Evolutionary conservation across 2,113 vertebrate genomes (phyloP).

Genomic region (Collichthys lucidus): DNA sequence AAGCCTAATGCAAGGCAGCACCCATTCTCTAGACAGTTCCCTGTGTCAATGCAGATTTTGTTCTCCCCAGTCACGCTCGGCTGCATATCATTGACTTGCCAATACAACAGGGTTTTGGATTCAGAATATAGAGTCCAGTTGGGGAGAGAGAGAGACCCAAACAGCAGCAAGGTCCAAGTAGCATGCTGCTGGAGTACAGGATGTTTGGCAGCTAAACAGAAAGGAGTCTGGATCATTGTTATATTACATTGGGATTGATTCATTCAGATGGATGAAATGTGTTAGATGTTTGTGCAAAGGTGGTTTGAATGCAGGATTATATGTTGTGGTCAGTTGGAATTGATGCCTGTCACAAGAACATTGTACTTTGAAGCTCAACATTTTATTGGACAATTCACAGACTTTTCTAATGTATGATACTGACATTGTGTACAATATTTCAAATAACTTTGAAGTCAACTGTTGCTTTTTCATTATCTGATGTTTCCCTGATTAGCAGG

Average conservation of each 20-base stretch:
- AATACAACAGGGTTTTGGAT: slow-evolving; percentile 71
- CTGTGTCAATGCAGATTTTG: slow-evolving; percentile 79
- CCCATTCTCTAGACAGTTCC: slow-evolving; percentile 74
- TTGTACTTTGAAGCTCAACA: slow-evolving; percentile 14
- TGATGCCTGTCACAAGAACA: slow-evolving; percentile 5
- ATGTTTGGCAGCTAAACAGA: slow-evolving; percentile 54
- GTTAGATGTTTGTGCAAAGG: slow-evolving; percentile 44
- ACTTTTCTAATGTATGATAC: background rate
- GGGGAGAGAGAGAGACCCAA: slow-evolving; percentile 23
- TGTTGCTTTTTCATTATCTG: background rate
- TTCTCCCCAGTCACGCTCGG: slow-evolving; percentile 66
- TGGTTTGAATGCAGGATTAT: slow-evolving; percentile 17
- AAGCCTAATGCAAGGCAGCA: slow-evolving; percentile 78
- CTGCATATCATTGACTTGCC: slow-evolving; percentile 77
- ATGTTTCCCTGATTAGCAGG: background rate
- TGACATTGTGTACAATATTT: background rate
- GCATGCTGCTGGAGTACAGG: slow-evolving; percentile 36
- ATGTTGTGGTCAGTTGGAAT: slow-evolving; percentile 6
- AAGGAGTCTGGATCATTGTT: slow-evolving; percentile 29
- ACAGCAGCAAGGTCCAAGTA: slow-evolving; percentile 54
- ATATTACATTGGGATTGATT: slow-evolving; percentile 43
- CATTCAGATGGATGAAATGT: slow-evolving; percentile 53
- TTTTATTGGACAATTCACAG: background rate
- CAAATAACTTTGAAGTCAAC: background rate
- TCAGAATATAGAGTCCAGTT: slow-evolving; percentile 63